These are phyloP conservation scores for Antheraea pernyi DNA, from an alignment of 1,140 invertebrate genomes.

Conservation along the genomic window DNA sequence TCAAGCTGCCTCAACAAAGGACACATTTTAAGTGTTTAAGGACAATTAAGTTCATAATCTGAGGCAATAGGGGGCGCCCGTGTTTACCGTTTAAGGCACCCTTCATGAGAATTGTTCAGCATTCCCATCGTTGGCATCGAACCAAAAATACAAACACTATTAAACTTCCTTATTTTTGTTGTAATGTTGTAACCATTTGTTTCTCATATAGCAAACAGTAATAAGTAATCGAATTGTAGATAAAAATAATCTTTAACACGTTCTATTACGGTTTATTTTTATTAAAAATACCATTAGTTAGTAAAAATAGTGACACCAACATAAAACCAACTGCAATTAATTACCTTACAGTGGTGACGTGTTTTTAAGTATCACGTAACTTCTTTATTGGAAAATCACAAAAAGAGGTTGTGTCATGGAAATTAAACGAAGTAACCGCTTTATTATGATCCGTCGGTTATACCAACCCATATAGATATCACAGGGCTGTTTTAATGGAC, in stretches of 20 bases:
- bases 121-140: neutral
- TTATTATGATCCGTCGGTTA: too few relatives aligned
- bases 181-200: neutral
- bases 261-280: neutral
- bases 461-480: too few relatives aligned
- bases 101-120: neutral
- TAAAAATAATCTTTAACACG: neutral
- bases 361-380: too few relatives aligned
- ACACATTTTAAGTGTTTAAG: neutral
- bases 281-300: too few relatives aligned
- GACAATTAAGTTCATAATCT: conserved; percentile 3
- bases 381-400: too few relatives aligned
- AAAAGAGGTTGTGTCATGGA: too few relatives aligned
- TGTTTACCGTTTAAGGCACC: neutral
- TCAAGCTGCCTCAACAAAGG: neutral
- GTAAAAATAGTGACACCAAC: too few relatives aligned
- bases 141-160: neutral
- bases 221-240: neutral
- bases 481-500: too few relatives aligned
- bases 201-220: neutral
- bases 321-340: too few relatives aligned
- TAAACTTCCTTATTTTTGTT: neutral
- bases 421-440: too few relatives aligned
- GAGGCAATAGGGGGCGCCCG: neutral
- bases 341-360: too few relatives aligned